These are phyloP conservation scores for Eumaeus atala DNA, from an alignment of 1,140 invertebrate genomes.

Conservation along the genomic window DNA sequence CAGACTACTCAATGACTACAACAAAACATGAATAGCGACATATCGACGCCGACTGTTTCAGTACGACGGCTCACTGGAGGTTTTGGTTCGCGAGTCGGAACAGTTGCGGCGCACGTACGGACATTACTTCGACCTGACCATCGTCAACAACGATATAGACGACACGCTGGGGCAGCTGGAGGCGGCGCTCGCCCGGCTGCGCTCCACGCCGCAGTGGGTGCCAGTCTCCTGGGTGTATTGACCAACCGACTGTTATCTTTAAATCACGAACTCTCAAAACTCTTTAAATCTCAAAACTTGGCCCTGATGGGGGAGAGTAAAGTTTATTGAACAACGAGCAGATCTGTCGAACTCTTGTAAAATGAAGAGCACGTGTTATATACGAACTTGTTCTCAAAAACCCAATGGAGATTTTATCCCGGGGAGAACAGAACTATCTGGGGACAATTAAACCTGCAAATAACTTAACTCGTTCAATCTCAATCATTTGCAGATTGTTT, in stretches of 20 bases:
- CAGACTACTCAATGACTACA: background rate
- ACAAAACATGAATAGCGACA: too few relatives aligned
- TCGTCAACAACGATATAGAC: slow-evolving; percentile 99
- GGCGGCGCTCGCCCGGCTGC: slow-evolving; percentile 90
- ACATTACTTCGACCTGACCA: slow-evolving; percentile 98
- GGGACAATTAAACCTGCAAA: too few relatives aligned
- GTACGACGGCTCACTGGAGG: slow-evolving; percentile 97
- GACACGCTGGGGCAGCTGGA: slow-evolving; percentile 96
- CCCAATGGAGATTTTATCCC: too few relatives aligned
- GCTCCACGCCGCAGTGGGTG: slow-evolving; percentile 95
- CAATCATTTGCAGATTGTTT: slow-evolving; percentile 3
- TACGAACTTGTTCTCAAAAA: too few relatives aligned
- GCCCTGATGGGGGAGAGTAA: too few relatives aligned
- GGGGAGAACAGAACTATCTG: too few relatives aligned
- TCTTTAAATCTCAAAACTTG: too few relatives aligned
- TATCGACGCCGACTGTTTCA: slow-evolving; percentile 72
- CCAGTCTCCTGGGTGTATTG: slow-evolving; percentile 96
- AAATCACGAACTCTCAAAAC: background rate
- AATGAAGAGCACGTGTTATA: too few relatives aligned
- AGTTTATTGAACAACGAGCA: too few relatives aligned
- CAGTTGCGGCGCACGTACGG: slow-evolving; percentile 96
- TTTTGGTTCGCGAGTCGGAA: slow-evolving; percentile 96
- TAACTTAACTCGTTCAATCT: background rate
- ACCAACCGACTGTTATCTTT: slow-evolving; percentile 51
- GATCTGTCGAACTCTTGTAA: too few relatives aligned